These are phyloP conservation scores for Metridium senile DNA, from an alignment of 92 coral and sea anemone species.

Conservation along the genomic window DNA sequence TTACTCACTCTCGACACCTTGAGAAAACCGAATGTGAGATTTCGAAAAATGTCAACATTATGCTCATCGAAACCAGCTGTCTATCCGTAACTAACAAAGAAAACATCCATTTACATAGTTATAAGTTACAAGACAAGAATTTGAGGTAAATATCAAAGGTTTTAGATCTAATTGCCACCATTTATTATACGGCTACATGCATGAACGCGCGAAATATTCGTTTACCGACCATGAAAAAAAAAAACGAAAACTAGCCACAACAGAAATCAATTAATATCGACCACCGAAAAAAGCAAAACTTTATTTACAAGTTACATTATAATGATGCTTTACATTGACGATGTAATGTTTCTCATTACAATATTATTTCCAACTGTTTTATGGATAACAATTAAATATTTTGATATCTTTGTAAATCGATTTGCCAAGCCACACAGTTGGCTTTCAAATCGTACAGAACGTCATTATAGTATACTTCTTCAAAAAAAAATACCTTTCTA, in stretches of 20 bases:
- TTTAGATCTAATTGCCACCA: not conserved
- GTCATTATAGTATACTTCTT: too few species aligned
- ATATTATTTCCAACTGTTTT: not conserved
- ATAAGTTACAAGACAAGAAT: not conserved
- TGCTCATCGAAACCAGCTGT: not conserved
- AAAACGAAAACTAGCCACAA: too few species aligned
- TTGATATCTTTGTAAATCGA: not conserved
- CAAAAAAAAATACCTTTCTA: too few species aligned
- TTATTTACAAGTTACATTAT: not conserved
- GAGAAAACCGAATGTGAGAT: not conserved
- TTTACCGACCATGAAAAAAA: not conserved
- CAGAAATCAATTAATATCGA: too few species aligned
- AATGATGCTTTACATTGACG: not conserved
- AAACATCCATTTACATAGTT: not conserved
- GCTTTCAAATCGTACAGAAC: too few species aligned
- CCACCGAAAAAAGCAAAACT: too few species aligned
- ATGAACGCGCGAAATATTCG: too few species aligned
- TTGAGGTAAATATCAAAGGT: not conserved
- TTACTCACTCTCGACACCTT: not conserved
- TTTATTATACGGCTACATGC: too few species aligned
- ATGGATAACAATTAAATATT: not conserved
- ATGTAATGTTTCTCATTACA: not conserved
- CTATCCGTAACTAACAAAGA: not conserved
- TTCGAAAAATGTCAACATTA: not conserved
- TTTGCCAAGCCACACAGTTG: too few species aligned